These are phyloP conservation scores for Tribolium madens DNA, from an alignment of 1,140 invertebrate species.

Conservation along the genomic window DNA sequence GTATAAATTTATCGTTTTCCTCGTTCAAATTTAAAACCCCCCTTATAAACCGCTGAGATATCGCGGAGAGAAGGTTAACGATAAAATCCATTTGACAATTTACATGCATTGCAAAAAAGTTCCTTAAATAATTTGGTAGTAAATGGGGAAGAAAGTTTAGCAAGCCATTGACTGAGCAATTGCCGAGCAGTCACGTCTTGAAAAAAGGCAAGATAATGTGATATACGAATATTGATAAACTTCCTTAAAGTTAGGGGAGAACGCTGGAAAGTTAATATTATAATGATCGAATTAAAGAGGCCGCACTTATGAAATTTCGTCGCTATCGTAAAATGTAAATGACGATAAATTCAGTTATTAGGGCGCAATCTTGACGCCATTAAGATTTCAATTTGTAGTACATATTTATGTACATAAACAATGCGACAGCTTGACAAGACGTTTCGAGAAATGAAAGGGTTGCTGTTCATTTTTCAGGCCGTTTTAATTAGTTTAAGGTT, in stretches of 20 bases:
- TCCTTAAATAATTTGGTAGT: slow-evolving; percentile 30
- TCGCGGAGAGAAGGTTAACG: neutral
- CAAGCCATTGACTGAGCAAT: slow-evolving; percentile 35
- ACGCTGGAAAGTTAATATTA: slow-evolving; percentile 39
- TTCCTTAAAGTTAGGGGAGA: slow-evolving; percentile 40
- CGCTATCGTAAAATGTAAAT: slow-evolving; percentile 41
- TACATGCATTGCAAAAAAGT: slow-evolving; percentile 27
- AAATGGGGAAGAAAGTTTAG: slow-evolving; percentile 32
- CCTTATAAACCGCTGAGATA: neutral
- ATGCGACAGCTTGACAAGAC: slow-evolving; percentile 51
- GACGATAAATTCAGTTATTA: slow-evolving; percentile 42
- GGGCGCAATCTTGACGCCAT: slow-evolving; percentile 46
- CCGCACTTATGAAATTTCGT: slow-evolving; percentile 39
- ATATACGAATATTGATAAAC: slow-evolving; percentile 47
- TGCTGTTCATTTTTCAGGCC: slow-evolving; percentile 43
- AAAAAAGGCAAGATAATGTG: slow-evolving; percentile 36
- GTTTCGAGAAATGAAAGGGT: slow-evolving; percentile 40
- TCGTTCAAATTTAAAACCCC: neutral
- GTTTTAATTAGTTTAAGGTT: slow-evolving; percentile 49
- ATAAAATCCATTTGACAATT: slow-evolving; percentile 14
- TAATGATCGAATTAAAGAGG: slow-evolving; percentile 45
- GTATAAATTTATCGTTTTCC: neutral
- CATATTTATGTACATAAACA: slow-evolving; percentile 53
- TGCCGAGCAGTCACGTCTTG: slow-evolving; percentile 34
- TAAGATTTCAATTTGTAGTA: slow-evolving; percentile 51